Percentiles rank a stretch among this genome's conserved stretches.
Evolutionary conservation across 2,888 invertebrate genomes (phyloP).

Genomic region (Calameuta pallipes): DNA sequence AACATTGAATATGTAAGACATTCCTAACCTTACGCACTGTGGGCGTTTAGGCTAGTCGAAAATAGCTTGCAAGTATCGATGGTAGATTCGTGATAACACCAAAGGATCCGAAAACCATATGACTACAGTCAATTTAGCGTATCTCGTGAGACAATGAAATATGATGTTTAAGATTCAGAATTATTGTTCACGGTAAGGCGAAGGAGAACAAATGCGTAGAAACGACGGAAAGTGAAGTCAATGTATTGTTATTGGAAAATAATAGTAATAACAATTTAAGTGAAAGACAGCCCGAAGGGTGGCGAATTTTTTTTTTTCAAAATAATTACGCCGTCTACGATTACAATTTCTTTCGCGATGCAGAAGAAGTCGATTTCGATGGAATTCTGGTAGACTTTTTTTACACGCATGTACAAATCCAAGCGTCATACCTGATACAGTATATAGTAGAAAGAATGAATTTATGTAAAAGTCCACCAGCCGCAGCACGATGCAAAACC

Average conservation of each 20-base stretch:
- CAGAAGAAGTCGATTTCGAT: background rate
- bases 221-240: background rate
- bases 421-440: background rate
- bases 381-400: background rate
- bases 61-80: background rate
- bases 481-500: background rate
- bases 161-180: background rate
- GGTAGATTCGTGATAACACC: background rate
- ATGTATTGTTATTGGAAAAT: background rate
- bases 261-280: background rate
- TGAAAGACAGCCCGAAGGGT: background rate
- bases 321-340: background rate
- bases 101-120: background rate
- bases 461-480: background rate
- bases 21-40: slow-evolving; percentile 1
- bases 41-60: background rate
- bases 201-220: background rate
- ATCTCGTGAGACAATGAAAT: background rate
- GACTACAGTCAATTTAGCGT: background rate
- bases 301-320: background rate
- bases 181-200: background rate
- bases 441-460: background rate
- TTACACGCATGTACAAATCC: background rate
- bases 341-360: background rate
- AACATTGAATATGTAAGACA: background rate